Base-by-base conservation (phyloP, 2,888 invertebrate genomes). In the Trichacis sp. region DNA sequence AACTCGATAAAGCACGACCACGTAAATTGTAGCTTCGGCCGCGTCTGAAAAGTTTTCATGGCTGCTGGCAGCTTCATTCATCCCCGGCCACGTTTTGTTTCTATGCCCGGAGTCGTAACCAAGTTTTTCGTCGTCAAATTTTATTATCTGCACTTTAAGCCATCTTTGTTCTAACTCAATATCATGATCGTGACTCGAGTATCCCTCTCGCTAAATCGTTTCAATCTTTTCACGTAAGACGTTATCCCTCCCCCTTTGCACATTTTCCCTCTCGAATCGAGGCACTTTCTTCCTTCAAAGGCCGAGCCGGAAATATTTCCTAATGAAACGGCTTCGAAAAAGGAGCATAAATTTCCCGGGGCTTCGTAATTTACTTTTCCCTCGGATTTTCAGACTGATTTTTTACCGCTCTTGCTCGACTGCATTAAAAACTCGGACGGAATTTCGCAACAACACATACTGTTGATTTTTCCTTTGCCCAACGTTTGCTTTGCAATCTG, bases 41-140 rank as follows among this genome's bases (percentile, higher is more conserved):
- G 73, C 66, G 77, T 80, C 79, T 78, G 76, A 74, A 74, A 81
- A 81, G 79, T 81, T 81, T 81, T 79, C 79, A 78, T 77, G 76
- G 75, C 67, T 66, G 68, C 70, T 61, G 52, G 65, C 47, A 56
- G 57, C 62, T 54, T 58, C 59, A 66, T 66, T 68, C 63, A 66
- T 51, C 69, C 64, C 55, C 43, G 56, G 57, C 56, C 56, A 59
- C 65, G 60, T 64, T 65, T 66, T 63, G 71, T 80, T 80, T 78
- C 81, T 81, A 79, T 64, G 60, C 64, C 63, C 15, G 15, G 40
- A 58, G 61, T 61, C 68, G 61, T 82, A 80, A 81, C 77, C 73
- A 81, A 81, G 76, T 82, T 82, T 78, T 77, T 75, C 79, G 77
- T 81, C 82, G 81, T 83, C 79, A 82, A 82, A 82, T 83, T 81